Conservation (phyloP, 2,113 vertebrate species). For the Ammospiza nelsoni region DNA sequence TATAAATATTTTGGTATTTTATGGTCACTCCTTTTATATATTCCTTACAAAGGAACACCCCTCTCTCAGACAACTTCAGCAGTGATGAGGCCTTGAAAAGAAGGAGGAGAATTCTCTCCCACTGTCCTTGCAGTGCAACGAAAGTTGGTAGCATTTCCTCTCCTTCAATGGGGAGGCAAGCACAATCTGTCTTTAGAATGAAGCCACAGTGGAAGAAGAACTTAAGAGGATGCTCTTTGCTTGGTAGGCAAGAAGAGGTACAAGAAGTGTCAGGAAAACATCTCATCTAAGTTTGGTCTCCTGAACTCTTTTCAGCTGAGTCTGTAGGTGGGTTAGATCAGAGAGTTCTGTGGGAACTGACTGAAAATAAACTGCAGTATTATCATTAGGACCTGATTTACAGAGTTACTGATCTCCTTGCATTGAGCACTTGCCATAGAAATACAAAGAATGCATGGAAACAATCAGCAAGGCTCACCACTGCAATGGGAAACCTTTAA, state of each 20-base stretch:
- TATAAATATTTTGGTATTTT: not conserved
- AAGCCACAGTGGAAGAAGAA: not conserved
- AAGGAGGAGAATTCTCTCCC: not conserved
- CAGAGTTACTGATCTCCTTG: not conserved
- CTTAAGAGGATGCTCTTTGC: not conserved
- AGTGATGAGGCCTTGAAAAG: not conserved
- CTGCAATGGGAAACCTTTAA: not conserved
- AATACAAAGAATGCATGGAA: fast-evolving
- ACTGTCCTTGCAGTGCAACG: not conserved
- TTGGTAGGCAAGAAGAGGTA: not conserved
- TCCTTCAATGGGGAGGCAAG: not conserved
- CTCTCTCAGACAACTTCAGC: not conserved
- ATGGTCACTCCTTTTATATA: not conserved
- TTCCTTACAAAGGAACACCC: not conserved
- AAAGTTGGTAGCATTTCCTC: not conserved
- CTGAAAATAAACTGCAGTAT: not conserved
- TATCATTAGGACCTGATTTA: not conserved
- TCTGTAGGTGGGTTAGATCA: not conserved
- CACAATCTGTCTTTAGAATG: not conserved
- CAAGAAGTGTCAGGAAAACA: not conserved
- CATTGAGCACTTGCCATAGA: not conserved
- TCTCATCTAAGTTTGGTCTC: not conserved
- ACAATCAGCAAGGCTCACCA: not conserved
- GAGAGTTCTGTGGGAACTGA: not conserved
- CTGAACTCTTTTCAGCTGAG: not conserved